Conservation (phyloP, 92 coral and sea anemone genomes). For the Palythoa heliodiscus region DNA sequence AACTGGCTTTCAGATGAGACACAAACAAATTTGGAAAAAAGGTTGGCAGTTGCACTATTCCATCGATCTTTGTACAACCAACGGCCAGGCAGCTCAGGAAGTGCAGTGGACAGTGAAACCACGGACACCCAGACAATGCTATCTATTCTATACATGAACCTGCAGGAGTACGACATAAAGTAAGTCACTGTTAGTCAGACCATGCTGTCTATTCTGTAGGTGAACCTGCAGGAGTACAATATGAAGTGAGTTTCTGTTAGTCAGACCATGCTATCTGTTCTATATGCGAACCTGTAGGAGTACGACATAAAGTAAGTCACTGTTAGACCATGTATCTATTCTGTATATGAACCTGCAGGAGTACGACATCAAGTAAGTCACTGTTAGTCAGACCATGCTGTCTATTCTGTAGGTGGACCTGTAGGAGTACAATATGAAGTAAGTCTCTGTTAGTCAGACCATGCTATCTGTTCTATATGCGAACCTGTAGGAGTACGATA, state of each 20-base stretch:
- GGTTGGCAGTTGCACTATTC: conserved; percentile 16
- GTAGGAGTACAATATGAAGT: conserved; percentile 74
- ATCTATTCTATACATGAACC: conserved; percentile 77
- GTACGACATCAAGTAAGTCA: conserved; percentile 56
- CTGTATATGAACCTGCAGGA: conserved; percentile 82
- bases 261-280: background rate
- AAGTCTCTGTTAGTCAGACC: background rate
- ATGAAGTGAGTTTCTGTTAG: background rate
- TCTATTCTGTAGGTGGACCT: conserved; percentile 80
- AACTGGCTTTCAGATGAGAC: conserved; percentile 6
- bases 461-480: conserved; percentile 78
- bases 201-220: conserved; percentile 63
- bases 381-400: conserved; percentile 53
- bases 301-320: background rate
- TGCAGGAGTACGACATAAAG: conserved; percentile 79
- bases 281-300: conserved; percentile 17
- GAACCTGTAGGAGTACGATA: conserved; percentile 81
- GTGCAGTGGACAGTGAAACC: conserved; percentile 43
- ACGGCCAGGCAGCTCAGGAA: background rate
- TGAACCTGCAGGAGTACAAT: conserved; percentile 84
- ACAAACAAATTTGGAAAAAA: conserved; percentile 17
- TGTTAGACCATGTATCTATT: conserved; percentile 61
- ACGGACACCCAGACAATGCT: conserved; percentile 70
- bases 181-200: background rate
- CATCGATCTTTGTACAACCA: conserved; percentile 31